phyloP scores from a whole-genome alignment of 2,797 vertebrate genomes.

The Sylvilagus floridanus region DNA sequence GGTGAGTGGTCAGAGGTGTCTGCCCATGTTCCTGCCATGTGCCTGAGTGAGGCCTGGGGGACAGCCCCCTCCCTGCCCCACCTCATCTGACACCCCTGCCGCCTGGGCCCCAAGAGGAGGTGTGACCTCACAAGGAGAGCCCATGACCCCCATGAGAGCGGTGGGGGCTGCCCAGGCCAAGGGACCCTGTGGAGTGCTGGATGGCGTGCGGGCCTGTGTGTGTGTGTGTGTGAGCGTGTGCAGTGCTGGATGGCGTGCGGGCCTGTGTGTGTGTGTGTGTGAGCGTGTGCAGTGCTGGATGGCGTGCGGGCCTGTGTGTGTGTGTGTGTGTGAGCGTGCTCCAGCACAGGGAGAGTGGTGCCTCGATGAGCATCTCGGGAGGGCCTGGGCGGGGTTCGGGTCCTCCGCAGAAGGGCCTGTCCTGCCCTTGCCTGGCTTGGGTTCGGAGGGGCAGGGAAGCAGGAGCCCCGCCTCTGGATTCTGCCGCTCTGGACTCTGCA shows the following conservation, averaged over 20 bases:
- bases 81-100: no score
- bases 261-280: no score
- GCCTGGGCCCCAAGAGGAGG: not conserved
- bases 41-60: not conserved
- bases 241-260: no score
- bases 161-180: not conserved
- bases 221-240: no score
- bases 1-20: not conserved
- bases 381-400: not conserved
- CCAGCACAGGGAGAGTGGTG: no score
- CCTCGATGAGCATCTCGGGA: no score
- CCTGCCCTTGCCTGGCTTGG: not conserved
- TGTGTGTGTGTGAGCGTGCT: no score
- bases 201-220: fast-evolving
- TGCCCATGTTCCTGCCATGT: not conserved
- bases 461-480: no score
- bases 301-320: no score
- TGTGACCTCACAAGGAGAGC: not conserved
- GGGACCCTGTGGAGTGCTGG: fast-evolving
- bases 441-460: not conserved
- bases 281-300: no score
- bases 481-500: not conserved
- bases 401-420: fast-evolving
- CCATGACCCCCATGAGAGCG: not conserved
- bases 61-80: not conserved